phyloP scores from a whole-genome alignment of 2,797 vertebrate genomes.

The Galago senegalensis region DNA sequence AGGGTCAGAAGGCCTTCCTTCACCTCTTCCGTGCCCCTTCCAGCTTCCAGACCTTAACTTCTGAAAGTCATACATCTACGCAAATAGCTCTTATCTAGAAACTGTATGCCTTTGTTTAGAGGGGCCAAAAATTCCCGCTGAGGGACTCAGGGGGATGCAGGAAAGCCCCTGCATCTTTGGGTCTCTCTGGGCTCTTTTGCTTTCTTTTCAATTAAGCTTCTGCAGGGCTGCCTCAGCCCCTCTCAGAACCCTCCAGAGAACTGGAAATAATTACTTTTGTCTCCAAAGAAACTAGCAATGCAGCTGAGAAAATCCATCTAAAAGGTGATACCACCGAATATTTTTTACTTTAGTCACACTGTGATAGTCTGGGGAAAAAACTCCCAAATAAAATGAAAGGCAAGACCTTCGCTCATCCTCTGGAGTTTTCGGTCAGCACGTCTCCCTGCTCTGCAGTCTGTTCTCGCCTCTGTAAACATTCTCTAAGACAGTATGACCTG shows the following conservation, averaged over 20 bases:
- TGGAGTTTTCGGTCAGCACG: neutral
- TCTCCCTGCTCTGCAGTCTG: no score
- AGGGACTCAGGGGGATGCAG: neutral
- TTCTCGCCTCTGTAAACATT: neutral
- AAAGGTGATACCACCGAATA: neutral
- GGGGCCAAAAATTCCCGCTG: neutral
- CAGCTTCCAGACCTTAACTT: neutral
- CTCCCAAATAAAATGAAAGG: neutral
- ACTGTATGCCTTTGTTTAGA: neutral
- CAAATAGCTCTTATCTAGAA: neutral
- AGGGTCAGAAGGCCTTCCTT: accelerated
- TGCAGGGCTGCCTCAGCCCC: neutral
- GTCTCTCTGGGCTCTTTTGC: neutral
- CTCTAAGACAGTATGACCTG: neutral
- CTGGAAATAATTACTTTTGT: neutral
- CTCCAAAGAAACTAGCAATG: conserved; percentile 22
- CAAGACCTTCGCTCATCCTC: accelerated
- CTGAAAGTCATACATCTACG: accelerated
- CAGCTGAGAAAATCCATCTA: neutral
- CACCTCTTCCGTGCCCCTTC: neutral
- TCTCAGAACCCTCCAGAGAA: conserved; percentile 4
- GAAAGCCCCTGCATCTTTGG: neutral
- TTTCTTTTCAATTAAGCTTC: neutral
- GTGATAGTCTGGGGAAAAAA: neutral
- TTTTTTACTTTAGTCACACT: accelerated